These are phyloP conservation scores for Aplodontia rufa DNA, from an alignment of 2,113 vertebrate species.

Conservation along the genomic window DNA sequence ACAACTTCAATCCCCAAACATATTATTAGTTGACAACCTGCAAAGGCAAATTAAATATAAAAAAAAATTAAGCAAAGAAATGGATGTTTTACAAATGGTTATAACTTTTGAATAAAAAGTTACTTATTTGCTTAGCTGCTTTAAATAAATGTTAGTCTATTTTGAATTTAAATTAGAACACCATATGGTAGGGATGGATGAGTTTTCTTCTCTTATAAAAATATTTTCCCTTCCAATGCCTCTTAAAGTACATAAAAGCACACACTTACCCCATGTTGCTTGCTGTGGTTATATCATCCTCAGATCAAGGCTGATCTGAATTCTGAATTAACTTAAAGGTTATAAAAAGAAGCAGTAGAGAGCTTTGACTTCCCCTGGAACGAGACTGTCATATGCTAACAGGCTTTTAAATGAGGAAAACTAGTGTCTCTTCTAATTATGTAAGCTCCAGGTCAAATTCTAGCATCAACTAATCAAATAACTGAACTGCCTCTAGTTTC, in stretches of 20 bases:
- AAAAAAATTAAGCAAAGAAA: conserved; percentile 32
- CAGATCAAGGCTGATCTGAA: conserved; percentile 67
- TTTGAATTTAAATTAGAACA: conserved; percentile 39
- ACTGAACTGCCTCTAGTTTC: conserved; percentile 75
- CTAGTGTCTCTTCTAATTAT: conserved; percentile 85
- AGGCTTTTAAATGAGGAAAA: conserved; percentile 83
- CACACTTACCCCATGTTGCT: conserved; percentile 83
- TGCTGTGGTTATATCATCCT: conserved; percentile 75
- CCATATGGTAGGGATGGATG: neutral
- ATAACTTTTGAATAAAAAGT: conserved; percentile 49
- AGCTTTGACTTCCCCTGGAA: conserved; percentile 78
- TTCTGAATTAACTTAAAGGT: conserved; percentile 78
- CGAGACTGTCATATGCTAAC: conserved; percentile 84
- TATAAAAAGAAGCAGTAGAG: conserved; percentile 73
- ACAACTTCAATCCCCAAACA: conserved; percentile 42
- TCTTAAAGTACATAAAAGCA: conserved; percentile 49
- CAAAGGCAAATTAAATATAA: conserved; percentile 45
- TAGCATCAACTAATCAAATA: conserved; percentile 76
- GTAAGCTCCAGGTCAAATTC: conserved; percentile 86
- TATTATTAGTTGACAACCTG: neutral
- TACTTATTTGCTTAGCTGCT: conserved; percentile 25
- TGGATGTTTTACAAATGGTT: conserved; percentile 4
- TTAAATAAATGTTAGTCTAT: conserved; percentile 22
- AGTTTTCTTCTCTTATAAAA: conserved; percentile 43
- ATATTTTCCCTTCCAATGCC: neutral